A percentile compares a stretch with the other conserved stretches of the same genome.
These are phyloP conservation scores for Vimba vimba DNA, from an alignment of 2,113 vertebrate genomes.

Conservation along the genomic window DNA sequence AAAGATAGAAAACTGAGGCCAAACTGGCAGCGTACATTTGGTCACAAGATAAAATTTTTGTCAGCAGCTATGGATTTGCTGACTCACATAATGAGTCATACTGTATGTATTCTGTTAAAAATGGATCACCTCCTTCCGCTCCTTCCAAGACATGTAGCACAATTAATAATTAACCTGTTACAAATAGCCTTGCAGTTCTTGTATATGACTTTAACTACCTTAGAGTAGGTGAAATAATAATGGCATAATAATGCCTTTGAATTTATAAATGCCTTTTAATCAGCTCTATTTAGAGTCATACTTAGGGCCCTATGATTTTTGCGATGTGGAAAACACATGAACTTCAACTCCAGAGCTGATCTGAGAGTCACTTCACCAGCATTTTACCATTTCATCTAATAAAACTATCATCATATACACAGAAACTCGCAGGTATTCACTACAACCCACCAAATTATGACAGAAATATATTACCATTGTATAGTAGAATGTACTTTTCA, in stretches of 20 bases:
- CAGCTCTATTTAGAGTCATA: too few relatives aligned
- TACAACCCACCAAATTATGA: background rate
- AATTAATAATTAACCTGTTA: constrained; percentile 17
- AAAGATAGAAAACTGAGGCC: constrained; percentile 55
- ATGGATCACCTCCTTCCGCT: constrained; percentile 59
- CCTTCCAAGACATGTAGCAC: constrained; percentile 27
- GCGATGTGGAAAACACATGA: background rate
- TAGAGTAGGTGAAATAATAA: background rate
- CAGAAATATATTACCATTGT: background rate
- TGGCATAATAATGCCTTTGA: background rate
- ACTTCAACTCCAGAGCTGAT: background rate
- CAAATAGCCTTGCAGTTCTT: background rate
- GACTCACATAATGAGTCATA: constrained; percentile 68
- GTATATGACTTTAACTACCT: background rate
- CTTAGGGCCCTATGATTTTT: too few relatives aligned
- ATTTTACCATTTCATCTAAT: background rate
- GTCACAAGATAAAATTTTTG: constrained; percentile 73
- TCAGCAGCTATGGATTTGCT: constrained; percentile 76
- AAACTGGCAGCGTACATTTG: constrained; percentile 59
- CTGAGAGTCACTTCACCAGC: background rate
- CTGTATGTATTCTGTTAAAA: constrained; percentile 61
- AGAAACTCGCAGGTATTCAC: background rate
- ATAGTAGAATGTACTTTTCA: background rate
- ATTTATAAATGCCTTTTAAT: background rate
- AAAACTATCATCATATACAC: background rate